These are phyloP conservation scores for Aromia moschata DNA, from an alignment of 2,888 invertebrate genomes.

Conservation along the genomic window DNA sequence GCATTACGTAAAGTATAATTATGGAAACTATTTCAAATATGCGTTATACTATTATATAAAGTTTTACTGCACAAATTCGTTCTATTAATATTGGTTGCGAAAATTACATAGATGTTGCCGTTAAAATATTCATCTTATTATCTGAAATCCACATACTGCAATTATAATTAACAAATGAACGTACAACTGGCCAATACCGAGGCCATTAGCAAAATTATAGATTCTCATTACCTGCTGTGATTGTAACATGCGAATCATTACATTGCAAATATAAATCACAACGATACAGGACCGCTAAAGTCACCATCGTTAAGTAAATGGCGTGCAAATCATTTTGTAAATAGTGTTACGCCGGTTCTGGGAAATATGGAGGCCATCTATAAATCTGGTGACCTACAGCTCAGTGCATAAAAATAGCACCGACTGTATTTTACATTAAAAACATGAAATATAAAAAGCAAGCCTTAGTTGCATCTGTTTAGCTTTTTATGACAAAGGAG, in stretches of 20 bases:
- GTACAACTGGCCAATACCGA: background rate
- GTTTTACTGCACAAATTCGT: background rate
- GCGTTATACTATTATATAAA: background rate
- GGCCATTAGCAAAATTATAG: constrained; percentile 20
- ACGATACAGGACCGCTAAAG: background rate
- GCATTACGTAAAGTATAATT: too few relatives aligned
- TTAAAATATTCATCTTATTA: constrained; percentile 14
- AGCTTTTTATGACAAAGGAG: too few relatives aligned
- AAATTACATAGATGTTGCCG: too few relatives aligned
- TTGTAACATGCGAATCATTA: background rate
- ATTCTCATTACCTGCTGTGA: background rate
- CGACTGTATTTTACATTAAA: too few relatives aligned
- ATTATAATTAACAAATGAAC: constrained; percentile 9
- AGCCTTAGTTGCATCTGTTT: too few relatives aligned
- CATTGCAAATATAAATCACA: constrained; percentile 9
- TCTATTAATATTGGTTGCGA: background rate
- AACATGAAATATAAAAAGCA: too few relatives aligned
- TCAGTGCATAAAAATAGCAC: too few relatives aligned
- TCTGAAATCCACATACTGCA: constrained; percentile 1
- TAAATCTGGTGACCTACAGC: too few relatives aligned
- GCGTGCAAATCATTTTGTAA: background rate
- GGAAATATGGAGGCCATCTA: too few relatives aligned
- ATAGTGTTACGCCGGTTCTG: too few relatives aligned
- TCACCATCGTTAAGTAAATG: background rate
- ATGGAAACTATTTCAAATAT: too few relatives aligned